phyloP scores from a whole-genome alignment of 2,113 vertebrate species.

The Hirundichthys speculiger region DNA sequence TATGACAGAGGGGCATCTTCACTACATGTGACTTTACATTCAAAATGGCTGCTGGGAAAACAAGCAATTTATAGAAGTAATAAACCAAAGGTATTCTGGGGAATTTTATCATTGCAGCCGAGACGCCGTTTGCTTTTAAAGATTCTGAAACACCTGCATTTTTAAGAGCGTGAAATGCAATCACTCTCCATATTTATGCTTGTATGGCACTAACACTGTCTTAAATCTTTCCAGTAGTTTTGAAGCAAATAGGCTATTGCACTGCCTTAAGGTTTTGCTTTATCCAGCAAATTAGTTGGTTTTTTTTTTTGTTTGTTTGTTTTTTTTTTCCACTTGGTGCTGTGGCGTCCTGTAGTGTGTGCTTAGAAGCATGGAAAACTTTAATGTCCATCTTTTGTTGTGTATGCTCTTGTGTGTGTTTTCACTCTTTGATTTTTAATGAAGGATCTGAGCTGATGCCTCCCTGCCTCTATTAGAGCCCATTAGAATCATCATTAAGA shows the following conservation, averaged over 20 bases:
- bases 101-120: too few relatives aligned
- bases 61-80: neutral
- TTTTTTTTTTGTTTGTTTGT: conserved; percentile 5
- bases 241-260: neutral
- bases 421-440: conserved; percentile 71
- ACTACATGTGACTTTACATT: conserved; percentile 11
- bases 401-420: conserved; percentile 16
- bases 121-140: too few relatives aligned
- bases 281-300: neutral
- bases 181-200: neutral
- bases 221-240: neutral
- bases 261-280: neutral
- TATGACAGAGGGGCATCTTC: conserved; percentile 37
- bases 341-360: neutral
- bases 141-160: neutral
- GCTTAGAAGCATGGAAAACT: conserved; percentile 3
- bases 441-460: conserved; percentile 65
- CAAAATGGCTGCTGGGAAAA: conserved; percentile 4
- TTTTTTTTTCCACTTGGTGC: conserved; percentile 6
- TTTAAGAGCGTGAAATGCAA: neutral
- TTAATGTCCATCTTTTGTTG: conserved; percentile 9
- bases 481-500: conserved; percentile 85
- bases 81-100: neutral
- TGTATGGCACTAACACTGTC: neutral
- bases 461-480: conserved; percentile 77